A percentile compares a stretch with the other conserved stretches of the same genome.
Conservation (phyloP, 2,797 vertebrate species). For the Podarcis siculus region DNA sequence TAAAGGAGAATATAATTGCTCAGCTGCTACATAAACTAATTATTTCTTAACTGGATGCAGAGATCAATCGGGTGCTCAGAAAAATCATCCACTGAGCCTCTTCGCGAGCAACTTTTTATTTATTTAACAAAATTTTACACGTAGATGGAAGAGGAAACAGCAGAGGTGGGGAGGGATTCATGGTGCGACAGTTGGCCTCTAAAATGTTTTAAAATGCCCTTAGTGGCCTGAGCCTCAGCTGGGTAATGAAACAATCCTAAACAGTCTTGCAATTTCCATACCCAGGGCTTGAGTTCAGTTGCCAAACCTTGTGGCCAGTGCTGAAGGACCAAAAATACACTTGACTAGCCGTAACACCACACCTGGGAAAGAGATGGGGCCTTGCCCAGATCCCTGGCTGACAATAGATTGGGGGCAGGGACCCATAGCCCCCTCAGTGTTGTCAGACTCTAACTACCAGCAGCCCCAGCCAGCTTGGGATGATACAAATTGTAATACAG, state of each 20-base stretch:
- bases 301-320: neutral
- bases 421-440: too few relatives aligned
- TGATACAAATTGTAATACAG: too few relatives aligned
- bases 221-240: neutral
- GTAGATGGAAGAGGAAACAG: neutral
- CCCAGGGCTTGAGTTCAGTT: too few relatives aligned
- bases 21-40: neutral
- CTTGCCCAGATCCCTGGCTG: too few relatives aligned
- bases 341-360: neutral
- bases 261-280: neutral
- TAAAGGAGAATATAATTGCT: too few relatives aligned
- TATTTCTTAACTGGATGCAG: neutral
- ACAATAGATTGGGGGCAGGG: too few relatives aligned
- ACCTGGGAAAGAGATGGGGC: neutral
- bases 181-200: neutral
- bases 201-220: neutral
- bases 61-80: neutral
- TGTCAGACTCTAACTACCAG: too few relatives aligned
- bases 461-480: too few relatives aligned
- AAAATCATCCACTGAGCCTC: neutral
- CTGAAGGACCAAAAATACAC: neutral
- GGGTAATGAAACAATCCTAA: neutral
- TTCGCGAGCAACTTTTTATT: too few relatives aligned
- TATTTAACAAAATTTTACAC: too few relatives aligned
- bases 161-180: neutral